phyloP scores from a whole-genome alignment of 2,113 vertebrate genomes.

The Glareola pratincola region DNA sequence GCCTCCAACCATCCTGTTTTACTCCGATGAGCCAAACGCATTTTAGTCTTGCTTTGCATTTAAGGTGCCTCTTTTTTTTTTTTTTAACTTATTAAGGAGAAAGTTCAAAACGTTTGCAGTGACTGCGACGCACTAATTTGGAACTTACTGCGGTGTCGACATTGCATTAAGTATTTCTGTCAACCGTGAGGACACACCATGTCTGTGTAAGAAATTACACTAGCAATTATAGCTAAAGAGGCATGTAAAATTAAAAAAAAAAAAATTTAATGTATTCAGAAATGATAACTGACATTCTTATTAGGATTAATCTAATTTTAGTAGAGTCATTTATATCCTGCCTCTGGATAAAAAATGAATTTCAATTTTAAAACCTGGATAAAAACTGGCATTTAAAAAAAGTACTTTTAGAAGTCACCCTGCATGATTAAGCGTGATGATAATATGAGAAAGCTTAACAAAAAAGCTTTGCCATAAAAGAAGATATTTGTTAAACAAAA shows the following conservation, averaged over 20 bases:
- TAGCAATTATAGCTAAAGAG: slow-evolving; percentile 63
- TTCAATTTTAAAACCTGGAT: slow-evolving; percentile 63
- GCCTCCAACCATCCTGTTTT: background rate
- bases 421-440: background rate
- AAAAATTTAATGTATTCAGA: slow-evolving; percentile 45
- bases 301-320: slow-evolving; percentile 71
- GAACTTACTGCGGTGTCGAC: slow-evolving; percentile 7
- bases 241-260: slow-evolving; percentile 50
- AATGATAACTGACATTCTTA: slow-evolving; percentile 65
- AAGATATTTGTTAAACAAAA: slow-evolving; percentile 42
- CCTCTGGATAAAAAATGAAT: slow-evolving; percentile 59
- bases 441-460: background rate
- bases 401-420: slow-evolving; percentile 46
- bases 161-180: slow-evolving; percentile 51
- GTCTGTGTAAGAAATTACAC: slow-evolving; percentile 62
- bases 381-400: slow-evolving; percentile 33
- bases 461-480: background rate
- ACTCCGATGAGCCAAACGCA: background rate
- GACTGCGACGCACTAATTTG: background rate
- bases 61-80: background rate
- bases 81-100: background rate
- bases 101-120: slow-evolving; percentile 3
- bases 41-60: background rate
- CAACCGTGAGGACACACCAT: slow-evolving; percentile 59
- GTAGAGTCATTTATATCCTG: slow-evolving; percentile 64